Evolutionary conservation across 2,113 vertebrate species (phyloP), one percentile per base, ranked within the genome.

Genomic region (Edolisoma coerulescens): DNA sequence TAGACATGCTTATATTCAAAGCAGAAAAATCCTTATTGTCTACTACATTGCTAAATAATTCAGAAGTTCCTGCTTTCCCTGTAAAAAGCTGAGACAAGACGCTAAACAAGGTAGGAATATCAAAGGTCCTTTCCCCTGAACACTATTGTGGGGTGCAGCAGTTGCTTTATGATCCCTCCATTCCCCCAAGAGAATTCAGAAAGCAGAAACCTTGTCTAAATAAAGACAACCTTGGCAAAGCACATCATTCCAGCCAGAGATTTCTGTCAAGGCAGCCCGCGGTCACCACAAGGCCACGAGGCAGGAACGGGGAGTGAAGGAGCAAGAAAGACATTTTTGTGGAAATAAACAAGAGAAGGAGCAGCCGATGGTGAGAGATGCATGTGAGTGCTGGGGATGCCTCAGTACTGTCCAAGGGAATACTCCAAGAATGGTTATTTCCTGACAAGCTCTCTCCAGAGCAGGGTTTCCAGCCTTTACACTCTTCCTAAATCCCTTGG

Each of bases 181-280:
- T 32, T 86, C 79, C 76, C 57, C 37, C 56, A 15, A 26, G 90
- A 65, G 88, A 63, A 27, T 17, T 81, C 56, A 65, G 70, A 84
- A 52, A 77, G 86, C 69, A 95, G 86, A 82, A 94, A 70, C 81
- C 88, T 95, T 92, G 90, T 87, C 89, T 95, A 96, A 96, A 94
- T 90, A 93, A 93, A 92, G 90, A 89, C 85, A 94, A 7, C 96
- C 96, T 96, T 97, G 96, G 92, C 80, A 86, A 82, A 76, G 91
- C 80, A 32, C 70, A 69, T 57, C 3, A 13, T 76, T 93, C 61
- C 95, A 93, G 85, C 19, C 13, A 41, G 90, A 24, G 92, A 81
- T 96, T 86, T 37, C 90, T 90, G 88, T 84, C 96, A 96, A 97
- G 96, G 96, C 95, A 96, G 95, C 60, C 35, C 26, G n/a, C 11